Evolutionary conservation across 1,140 invertebrate genomes (phyloP).

Genomic region (Mamestra configurata): DNA sequence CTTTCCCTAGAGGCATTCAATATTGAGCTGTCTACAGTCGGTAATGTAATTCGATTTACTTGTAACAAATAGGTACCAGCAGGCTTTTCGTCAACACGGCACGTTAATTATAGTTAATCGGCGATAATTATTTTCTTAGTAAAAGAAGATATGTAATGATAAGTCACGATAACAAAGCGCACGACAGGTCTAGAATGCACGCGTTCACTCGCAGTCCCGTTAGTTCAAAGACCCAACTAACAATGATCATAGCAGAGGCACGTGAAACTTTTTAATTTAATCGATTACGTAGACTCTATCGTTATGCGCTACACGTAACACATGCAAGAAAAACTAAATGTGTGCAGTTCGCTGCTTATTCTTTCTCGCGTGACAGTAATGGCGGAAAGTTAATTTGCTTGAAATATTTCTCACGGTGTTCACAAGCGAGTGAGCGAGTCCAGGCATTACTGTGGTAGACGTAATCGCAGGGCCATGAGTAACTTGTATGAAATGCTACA

Average conservation of each 20-base stretch:
- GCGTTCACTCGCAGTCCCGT: slow-evolving; percentile 68
- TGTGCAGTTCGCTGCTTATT: slow-evolving; percentile 62
- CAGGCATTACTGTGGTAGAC: slow-evolving; percentile 64
- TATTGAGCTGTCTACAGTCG: not conserved
- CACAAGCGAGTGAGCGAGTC: slow-evolving; percentile 59
- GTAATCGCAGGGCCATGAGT: slow-evolving; percentile 36
- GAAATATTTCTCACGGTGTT: slow-evolving; percentile 80
- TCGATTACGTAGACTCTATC: slow-evolving; percentile 58
- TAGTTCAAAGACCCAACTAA: slow-evolving; percentile 82
- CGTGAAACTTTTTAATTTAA: slow-evolving; percentile 66
- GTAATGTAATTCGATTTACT: not conserved
- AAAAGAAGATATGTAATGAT: slow-evolving; percentile 22
- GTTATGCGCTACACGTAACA: slow-evolving; percentile 61
- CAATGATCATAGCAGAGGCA: slow-evolving; percentile 60
- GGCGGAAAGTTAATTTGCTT: slow-evolving; percentile 75
- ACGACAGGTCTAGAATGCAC: slow-evolving; percentile 68
- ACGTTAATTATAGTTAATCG: slow-evolving; percentile 3
- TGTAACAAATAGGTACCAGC: not conserved
- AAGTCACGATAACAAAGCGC: slow-evolving; percentile 56
- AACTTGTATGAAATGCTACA: slow-evolving; percentile 39
- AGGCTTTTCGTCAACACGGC: not conserved
- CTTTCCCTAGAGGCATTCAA: not conserved
- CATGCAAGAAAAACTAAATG: slow-evolving; percentile 63
- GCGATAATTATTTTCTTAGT: slow-evolving; percentile 10
- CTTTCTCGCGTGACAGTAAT: slow-evolving; percentile 73